Evolutionary conservation across 1,140 invertebrate genomes (phyloP), one percentile per base, ranked within the genome.

Genomic region (Neodiprion lecontei): DNA sequence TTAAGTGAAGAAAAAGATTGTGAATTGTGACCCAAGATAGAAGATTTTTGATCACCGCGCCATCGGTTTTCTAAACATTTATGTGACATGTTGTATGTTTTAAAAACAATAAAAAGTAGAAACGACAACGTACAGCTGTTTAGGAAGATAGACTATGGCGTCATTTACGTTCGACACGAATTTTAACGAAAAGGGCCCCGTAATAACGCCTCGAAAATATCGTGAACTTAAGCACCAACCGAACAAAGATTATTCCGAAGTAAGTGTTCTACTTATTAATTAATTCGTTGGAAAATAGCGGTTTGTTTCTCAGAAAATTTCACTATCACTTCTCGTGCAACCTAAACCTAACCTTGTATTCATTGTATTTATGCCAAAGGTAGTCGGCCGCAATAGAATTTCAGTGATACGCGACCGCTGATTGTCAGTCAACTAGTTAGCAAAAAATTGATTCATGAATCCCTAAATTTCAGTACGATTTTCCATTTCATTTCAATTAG

Each of bases 211-310:
- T 14, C 82, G 81, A 23, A 86, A 83, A 77, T 70, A 88, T 61
- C 79, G 87, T 74, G 89, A 91, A 79, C 84, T 90, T 48, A 85
- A 89, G 70, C 83, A 88, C 73, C 79, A 89, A 70, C 89, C 90
- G 79, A 80, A 89, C 73, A 88, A 91, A 79, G 89, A 91, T 81
- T 91, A 91, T 81, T 91, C 90, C 1, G 90, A 91, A 80, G 89
- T 89, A 80, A 87, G 87, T 81, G 61, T 17, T 1, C 61, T 73
- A 53, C 7, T 17, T 61, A 61, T 61, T 5, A 40, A 40, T 40
- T 40, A 40, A 40, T 40, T 40, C 28, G 28, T 40, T 40, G 28
- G 28, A 40, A 61, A 12, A 61, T 61, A 12, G 53, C 53, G 53
- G n/a, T 61, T 61, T 14, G n/a, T 7, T 61, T 14, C 53, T 4